Evolutionary conservation across 1,140 invertebrate species (phyloP).

Genomic region (Saccostrea cuccullata): DNA sequence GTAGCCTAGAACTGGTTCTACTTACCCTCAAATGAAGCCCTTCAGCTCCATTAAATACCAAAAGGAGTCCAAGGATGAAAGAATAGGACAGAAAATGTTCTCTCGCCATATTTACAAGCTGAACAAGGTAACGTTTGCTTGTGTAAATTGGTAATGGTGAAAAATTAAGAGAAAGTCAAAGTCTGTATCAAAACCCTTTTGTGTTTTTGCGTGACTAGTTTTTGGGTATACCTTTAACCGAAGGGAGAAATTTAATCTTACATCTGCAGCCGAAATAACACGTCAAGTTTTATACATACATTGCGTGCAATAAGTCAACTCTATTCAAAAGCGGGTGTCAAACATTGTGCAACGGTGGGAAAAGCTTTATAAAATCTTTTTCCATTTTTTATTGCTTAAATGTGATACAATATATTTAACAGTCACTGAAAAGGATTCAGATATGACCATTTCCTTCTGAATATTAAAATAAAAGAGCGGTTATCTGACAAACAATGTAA

Average conservation of each 20-base stretch:
- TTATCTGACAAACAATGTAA: too few relatives aligned
- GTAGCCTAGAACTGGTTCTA: too few relatives aligned
- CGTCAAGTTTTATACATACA: not conserved
- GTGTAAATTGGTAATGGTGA: not conserved
- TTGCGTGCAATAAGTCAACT: not conserved
- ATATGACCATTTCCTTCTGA: too few relatives aligned
- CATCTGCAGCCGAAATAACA: not conserved
- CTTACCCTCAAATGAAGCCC: not conserved
- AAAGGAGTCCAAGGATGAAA: not conserved
- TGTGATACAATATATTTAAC: too few relatives aligned
- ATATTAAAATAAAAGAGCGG: too few relatives aligned
- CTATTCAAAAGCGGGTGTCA: not conserved
- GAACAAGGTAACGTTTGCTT: not conserved
- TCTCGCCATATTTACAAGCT: not conserved
- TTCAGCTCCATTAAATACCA: not conserved
- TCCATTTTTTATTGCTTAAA: too few relatives aligned
- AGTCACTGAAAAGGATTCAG: too few relatives aligned
- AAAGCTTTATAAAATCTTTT: too few relatives aligned
- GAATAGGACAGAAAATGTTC: not conserved
- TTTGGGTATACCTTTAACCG: not conserved
- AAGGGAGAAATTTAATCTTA: not conserved
- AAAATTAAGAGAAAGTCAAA: not conserved
- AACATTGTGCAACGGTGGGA: too few relatives aligned
- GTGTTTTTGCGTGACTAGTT: conserved; percentile 7
- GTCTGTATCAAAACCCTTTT: not conserved